phyloP scores from a whole-genome alignment of 2,888 invertebrate species.

The Drosophila eohydei region DNA sequence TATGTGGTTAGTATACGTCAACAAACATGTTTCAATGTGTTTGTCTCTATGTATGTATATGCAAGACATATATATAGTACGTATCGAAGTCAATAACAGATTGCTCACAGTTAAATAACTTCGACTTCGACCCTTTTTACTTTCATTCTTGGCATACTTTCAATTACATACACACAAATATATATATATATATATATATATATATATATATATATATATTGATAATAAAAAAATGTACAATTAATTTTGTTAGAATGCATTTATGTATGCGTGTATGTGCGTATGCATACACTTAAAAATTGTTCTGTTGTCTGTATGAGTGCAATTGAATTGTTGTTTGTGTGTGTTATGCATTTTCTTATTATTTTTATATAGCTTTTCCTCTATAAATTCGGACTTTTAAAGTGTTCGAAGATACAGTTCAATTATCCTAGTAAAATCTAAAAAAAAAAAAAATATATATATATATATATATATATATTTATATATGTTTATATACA shows the following conservation, averaged over 20 bases:
- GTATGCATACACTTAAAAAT: slow-evolving; percentile 35
- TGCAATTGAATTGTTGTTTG: slow-evolving; percentile 53
- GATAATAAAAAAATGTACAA: slow-evolving; percentile 62
- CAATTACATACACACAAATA: slow-evolving; percentile 12
- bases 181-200: slow-evolving; percentile 43
- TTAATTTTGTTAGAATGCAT: slow-evolving; percentile 45
- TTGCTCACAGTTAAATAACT: slow-evolving; percentile 28
- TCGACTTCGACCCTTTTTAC: slow-evolving; percentile 17
- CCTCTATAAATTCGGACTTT: slow-evolving; percentile 82
- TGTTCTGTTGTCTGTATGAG: slow-evolving; percentile 31
- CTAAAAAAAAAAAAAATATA: slow-evolving; percentile 60
- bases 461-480: slow-evolving; percentile 30
- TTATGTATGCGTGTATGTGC: slow-evolving; percentile 38
- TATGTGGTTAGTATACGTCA: slow-evolving; percentile 55
- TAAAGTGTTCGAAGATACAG: slow-evolving; percentile 77
- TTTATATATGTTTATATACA: slow-evolving; percentile 24
- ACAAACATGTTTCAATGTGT: slow-evolving; percentile 49
- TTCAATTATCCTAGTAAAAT: slow-evolving; percentile 69
- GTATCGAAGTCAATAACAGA: slow-evolving; percentile 17
- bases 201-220: slow-evolving; percentile 26
- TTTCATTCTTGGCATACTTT: slow-evolving; percentile 11
- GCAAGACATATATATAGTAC: not conserved
- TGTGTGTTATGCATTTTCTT: slow-evolving; percentile 15
- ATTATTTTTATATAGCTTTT: slow-evolving; percentile 42
- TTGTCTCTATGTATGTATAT: slow-evolving; percentile 15